Evolutionary conservation across 1,140 invertebrate genomes (phyloP).

Genomic region (Trachymyrmex cornetzi): DNA sequence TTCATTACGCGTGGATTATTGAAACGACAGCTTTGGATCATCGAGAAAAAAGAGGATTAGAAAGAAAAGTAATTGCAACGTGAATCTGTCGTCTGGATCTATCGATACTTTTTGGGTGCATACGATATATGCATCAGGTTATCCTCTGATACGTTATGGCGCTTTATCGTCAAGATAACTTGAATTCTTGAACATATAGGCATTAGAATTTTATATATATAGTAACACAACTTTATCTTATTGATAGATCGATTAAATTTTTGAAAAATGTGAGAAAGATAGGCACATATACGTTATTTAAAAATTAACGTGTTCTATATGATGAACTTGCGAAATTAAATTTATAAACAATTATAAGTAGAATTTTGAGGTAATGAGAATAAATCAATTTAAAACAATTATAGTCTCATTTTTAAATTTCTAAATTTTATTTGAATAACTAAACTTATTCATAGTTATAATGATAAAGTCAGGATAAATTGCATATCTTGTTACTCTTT

Average conservation of each 20-base stretch:
- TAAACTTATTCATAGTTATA: background rate
- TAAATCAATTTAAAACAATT: too few relatives aligned
- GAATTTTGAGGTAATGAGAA: too few relatives aligned
- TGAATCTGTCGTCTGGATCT: background rate
- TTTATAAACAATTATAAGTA: too few relatives aligned
- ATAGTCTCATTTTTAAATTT: background rate
- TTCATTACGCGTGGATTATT: background rate
- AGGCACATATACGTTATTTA: too few relatives aligned
- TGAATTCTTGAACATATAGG: background rate
- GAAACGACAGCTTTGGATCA: background rate
- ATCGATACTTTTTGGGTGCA: constrained; percentile 14
- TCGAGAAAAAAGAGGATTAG: background rate
- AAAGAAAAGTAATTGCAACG: constrained; percentile 34
- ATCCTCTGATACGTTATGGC: constrained; percentile 56
- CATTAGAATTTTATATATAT: background rate
- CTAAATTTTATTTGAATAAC: too few relatives aligned
- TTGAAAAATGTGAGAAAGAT: background rate
- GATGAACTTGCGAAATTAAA: background rate
- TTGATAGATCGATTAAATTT: background rate
- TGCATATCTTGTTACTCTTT: background rate
- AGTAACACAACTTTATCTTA: background rate
- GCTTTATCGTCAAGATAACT: background rate
- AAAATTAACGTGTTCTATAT: background rate
- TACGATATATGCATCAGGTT: background rate
- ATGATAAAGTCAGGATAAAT: background rate